phyloP scores from a whole-genome alignment of 2,888 invertebrate genomes.

The Hyles lineata region DNA sequence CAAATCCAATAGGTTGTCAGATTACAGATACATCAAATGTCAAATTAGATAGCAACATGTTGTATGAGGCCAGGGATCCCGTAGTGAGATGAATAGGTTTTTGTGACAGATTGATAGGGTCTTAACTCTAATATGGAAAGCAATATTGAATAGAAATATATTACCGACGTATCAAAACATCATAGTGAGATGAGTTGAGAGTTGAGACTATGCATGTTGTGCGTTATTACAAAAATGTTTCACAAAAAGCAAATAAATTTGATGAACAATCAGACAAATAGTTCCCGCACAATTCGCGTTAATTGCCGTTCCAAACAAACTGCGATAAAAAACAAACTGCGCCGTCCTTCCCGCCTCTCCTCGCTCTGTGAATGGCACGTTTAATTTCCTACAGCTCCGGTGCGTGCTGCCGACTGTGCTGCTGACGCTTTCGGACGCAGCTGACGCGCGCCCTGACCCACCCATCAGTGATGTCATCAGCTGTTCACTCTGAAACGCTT shows the following conservation, averaged over 20 bases:
- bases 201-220: neutral
- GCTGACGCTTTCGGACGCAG: neutral
- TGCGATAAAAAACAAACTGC: neutral
- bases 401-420: neutral
- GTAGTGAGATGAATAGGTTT: too few relatives aligned
- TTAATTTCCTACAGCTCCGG: slow-evolving; percentile 2
- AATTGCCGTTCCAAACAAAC: neutral
- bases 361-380: neutral
- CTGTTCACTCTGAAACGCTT: too few relatives aligned
- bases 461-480: neutral
- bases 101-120: too few relatives aligned
- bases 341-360: neutral
- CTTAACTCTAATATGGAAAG: too few relatives aligned
- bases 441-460: neutral
- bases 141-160: too few relatives aligned
- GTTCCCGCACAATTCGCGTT: neutral
- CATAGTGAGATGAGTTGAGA: too few relatives aligned
- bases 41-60: too few relatives aligned
- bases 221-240: neutral
- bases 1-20: too few relatives aligned
- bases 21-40: too few relatives aligned
- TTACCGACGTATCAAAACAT: too few relatives aligned
- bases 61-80: too few relatives aligned
- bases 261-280: neutral
- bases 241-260: neutral